Percentiles rank a stretch among this genome's conserved stretches.
Conservation (phyloP, 2,888 invertebrate genomes). For the Mythimna lalbum region DNA sequence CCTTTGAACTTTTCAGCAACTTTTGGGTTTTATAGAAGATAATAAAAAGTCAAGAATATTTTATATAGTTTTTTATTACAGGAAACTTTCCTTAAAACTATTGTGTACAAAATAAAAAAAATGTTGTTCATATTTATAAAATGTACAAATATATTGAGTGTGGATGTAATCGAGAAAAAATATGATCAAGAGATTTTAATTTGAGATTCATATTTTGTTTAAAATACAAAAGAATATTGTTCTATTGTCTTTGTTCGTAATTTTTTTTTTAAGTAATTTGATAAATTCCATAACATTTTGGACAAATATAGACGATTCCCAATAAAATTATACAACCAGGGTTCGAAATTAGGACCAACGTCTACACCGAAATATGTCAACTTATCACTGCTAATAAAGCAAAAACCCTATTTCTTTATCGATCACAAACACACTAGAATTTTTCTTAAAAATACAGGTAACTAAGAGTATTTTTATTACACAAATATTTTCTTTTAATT, state of each 20-base stretch:
- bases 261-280: not conserved
- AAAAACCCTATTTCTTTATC: conserved; percentile 18
- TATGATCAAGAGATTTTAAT: no score
- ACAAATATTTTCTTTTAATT: conserved; percentile 47
- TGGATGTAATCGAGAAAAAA: conserved; percentile 47
- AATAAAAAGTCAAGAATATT: conserved; percentile 25
- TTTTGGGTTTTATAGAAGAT: not conserved
- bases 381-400: not conserved
- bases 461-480: conserved; percentile 76
- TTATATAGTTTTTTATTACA: conserved; percentile 66
- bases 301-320: not conserved
- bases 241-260: not conserved
- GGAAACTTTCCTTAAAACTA: conserved; percentile 72
- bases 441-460: conserved; percentile 72
- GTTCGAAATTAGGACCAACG: not conserved
- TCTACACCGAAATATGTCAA: not conserved
- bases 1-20: no score
- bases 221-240: not conserved
- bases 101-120: conserved; percentile 68
- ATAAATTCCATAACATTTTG: not conserved
- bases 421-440: conserved; percentile 40
- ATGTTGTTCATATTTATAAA: conserved; percentile 67
- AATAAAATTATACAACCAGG: not conserved
- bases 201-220: not conserved
- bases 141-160: conserved; percentile 66